Evolutionary conservation across 1,140 invertebrate genomes (phyloP), one percentile per base, ranked within the genome.

Genomic region (Drosophila sproati): DNA sequence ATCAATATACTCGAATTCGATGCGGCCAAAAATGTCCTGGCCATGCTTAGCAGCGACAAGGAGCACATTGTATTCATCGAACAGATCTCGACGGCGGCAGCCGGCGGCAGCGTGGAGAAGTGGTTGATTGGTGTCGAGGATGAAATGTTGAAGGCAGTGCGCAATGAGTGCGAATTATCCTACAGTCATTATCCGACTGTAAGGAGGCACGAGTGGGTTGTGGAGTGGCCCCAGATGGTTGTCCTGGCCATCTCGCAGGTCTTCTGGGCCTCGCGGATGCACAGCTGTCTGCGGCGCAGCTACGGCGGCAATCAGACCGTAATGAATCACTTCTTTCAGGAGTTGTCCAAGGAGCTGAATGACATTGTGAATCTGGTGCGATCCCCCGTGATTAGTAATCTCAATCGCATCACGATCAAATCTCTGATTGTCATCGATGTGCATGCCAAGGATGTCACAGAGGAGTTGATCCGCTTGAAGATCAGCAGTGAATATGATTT

Each of bases 371-470:
- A 92, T 5, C 78, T 95, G n/a, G 94, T 95, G 45, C 89, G 95
- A 54, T 94, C 94, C 52, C 93, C 94, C 1, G 93, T 93, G 51
- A 91, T 95, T 28, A 94, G 93, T 4, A 95, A 95, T 91, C 82
- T 95, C 4, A 93, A 93, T 76, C 94, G 97, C 81, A 97, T 97
- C 4, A 98, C 97, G 1, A 94, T 98, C 29, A 96, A 96, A 91
- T 96, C 97, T 4, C 93, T 98, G 45, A 97, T 98, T 78, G 97
- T 98, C 10, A 96, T 98, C 66, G 97, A 98, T 92, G 97, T 98
- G 0, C 98, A 98, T 82, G 97, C 97, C 2, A 95, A 97, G 93
- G 98, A 99, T 92, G 97, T 98, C 0, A 95, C 98, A 8, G 94
- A 95, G 68, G 94, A 96, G 34, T 93, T 99, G 29, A 93, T 96